Conservation (phyloP, 2,113 vertebrate genomes). For the Rhinolophus sinicus region DNA sequence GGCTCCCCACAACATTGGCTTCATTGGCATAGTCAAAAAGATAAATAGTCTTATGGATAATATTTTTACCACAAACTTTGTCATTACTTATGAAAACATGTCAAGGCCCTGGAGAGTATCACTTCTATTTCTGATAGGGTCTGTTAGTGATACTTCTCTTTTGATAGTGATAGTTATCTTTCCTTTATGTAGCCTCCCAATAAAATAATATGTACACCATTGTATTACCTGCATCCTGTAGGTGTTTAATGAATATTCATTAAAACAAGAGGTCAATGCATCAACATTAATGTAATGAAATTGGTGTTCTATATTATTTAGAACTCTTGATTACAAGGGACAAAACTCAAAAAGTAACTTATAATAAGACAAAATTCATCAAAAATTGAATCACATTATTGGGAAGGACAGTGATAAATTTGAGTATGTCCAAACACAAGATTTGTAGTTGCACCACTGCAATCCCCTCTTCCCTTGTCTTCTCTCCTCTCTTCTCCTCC, state of each 20-base stretch:
- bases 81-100: neutral
- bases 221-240: neutral
- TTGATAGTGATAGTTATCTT: neutral
- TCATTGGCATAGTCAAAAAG: neutral
- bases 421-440: neutral
- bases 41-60: neutral
- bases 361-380: neutral
- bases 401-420: neutral
- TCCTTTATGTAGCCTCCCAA: neutral
- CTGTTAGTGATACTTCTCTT: neutral
- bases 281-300: neutral
- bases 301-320: neutral
- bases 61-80: neutral
- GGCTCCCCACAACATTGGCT: too few relatives aligned
- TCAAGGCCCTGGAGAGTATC: neutral
- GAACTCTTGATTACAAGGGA: neutral
- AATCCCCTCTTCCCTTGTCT: neutral
- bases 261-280: neutral
- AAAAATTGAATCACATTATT: neutral
- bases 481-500: too few relatives aligned
- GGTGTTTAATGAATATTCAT: neutral
- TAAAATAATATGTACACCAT: neutral
- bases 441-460: fast-evolving
- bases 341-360: neutral
- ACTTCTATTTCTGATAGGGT: neutral